These are phyloP conservation scores for Caenorhabditis briggsae DNA, from an alignment of 1,140 invertebrate species.

Conservation along the genomic window DNA sequence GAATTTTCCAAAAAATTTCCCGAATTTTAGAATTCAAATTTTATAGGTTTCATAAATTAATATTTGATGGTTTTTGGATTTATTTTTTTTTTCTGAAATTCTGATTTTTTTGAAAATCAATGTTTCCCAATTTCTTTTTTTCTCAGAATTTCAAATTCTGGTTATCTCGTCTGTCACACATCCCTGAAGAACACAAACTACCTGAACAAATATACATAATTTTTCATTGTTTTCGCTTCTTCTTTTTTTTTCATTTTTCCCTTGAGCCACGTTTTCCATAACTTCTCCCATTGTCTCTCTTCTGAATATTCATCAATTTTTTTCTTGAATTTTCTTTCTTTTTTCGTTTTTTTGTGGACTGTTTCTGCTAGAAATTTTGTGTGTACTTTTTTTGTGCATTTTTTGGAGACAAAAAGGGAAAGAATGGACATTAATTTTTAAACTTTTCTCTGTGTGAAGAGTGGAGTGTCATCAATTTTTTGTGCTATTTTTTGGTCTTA, in stretches of 20 bases:
- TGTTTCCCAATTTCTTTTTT: too few species aligned
- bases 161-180: too few species aligned
- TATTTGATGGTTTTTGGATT: too few species aligned
- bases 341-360: background rate
- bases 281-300: background rate
- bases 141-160: too few species aligned
- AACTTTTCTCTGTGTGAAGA: background rate
- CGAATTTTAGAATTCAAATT: too few species aligned
- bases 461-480: background rate
- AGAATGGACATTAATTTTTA: background rate
- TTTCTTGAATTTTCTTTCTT: background rate
- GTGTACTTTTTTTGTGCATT: background rate
- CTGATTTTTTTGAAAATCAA: too few species aligned
- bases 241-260: background rate
- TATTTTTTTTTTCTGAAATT: too few species aligned
- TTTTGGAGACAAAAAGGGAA: background rate
- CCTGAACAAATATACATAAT: background rate
- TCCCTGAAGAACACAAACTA: too few species aligned
- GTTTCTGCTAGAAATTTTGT: too few species aligned
- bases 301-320: constrained; percentile 17
- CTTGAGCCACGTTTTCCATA: background rate
- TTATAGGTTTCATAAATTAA: too few species aligned
- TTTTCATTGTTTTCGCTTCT: background rate
- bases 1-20: too few species aligned
- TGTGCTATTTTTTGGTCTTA: background rate